Conservation (phyloP, 2,797 vertebrate genomes). For the Notolepis coatsorum region DNA sequence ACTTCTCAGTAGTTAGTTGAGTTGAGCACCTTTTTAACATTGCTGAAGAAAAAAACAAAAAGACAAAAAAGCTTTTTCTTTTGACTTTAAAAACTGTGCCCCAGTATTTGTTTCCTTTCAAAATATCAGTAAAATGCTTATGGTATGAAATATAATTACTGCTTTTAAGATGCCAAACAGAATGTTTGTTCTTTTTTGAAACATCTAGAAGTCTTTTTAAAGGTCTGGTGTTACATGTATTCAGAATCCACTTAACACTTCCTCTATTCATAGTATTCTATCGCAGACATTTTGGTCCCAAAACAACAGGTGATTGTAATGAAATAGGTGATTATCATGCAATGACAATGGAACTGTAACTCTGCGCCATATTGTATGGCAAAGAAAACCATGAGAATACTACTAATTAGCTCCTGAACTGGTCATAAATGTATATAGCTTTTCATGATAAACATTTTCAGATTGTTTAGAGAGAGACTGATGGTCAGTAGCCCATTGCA, state of each 20-base stretch:
- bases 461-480: conserved; percentile 54
- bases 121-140: conserved; percentile 52
- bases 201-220: conserved; percentile 14
- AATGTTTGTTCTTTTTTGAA: conserved; percentile 24
- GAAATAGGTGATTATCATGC: too few relatives aligned
- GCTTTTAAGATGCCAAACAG: conserved; percentile 66
- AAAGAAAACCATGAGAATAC: too few relatives aligned
- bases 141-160: conserved; percentile 45
- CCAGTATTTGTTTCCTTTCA: conserved; percentile 61
- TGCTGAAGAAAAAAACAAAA: conserved; percentile 20
- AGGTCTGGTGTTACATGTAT: conserved; percentile 19
- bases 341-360: too few relatives aligned
- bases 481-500: conserved; percentile 62
- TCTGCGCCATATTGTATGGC: too few relatives aligned
- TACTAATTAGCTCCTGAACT: conserved; percentile 27
- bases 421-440: conserved; percentile 60
- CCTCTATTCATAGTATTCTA: too few relatives aligned
- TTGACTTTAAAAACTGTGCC: conserved; percentile 45
- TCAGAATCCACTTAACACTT: too few relatives aligned
- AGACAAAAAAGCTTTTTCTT: too few relatives aligned
- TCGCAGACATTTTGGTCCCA: too few relatives aligned
- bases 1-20: conserved; percentile 88
- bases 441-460: conserved; percentile 55
- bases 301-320: too few relatives aligned
- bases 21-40: conserved; percentile 48